Evolutionary conservation across 2,888 invertebrate genomes (phyloP).

Genomic region (Watsonalla binaria): DNA sequence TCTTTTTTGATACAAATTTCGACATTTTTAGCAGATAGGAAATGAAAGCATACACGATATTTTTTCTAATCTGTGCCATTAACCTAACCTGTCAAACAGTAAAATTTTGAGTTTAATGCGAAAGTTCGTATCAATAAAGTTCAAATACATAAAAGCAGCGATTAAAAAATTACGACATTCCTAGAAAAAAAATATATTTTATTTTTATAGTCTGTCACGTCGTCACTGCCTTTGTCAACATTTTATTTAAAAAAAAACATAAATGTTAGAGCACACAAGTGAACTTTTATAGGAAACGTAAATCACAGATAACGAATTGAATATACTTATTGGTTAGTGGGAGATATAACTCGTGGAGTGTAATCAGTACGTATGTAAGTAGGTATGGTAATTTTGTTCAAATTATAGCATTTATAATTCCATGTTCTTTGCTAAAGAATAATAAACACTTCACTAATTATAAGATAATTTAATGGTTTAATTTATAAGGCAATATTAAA

Average conservation of each 20-base stretch:
- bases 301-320: slow-evolving; percentile 12
- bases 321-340: no score
- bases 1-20: no score
- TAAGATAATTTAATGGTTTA: background rate
- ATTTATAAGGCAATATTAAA: background rate
- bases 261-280: slow-evolving; percentile 19
- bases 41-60: no score
- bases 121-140: background rate
- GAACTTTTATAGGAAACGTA: slow-evolving; percentile 18
- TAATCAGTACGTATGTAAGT: background rate
- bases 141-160: slow-evolving; percentile 1
- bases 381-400: background rate
- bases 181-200: background rate
- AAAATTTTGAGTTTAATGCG: slow-evolving; percentile 3
- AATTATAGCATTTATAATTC: background rate
- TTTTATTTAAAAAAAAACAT: slow-evolving; percentile 21
- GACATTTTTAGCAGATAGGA: no score
- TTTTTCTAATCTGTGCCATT: no score
- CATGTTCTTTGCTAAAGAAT: background rate
- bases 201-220: background rate
- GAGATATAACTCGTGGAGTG: no score
- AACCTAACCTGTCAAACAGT: no score
- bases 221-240: background rate
- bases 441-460: background rate
- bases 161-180: background rate